Percentiles rank a stretch among this genome's conserved stretches.
Evolutionary conservation across 2,888 invertebrate genomes (phyloP).

Genomic region (Periphyllus acericola): DNA sequence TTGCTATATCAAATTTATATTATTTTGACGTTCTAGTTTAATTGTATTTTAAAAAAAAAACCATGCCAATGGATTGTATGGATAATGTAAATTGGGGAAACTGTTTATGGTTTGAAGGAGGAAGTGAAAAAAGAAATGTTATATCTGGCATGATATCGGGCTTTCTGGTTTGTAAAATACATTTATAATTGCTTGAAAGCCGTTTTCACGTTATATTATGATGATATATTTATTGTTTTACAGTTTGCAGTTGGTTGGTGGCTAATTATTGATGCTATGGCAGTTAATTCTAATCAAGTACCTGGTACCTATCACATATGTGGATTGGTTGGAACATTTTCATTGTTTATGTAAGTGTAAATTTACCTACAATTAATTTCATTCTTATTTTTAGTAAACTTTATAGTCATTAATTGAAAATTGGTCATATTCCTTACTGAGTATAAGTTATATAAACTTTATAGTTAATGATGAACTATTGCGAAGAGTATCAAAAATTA

Average conservation of each 20-base stretch:
- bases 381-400: neutral
- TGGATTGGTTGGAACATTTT: constrained; percentile 93
- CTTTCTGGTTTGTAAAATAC: constrained; percentile 76
- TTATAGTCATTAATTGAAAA: neutral
- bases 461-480: no score
- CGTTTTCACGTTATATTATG: neutral
- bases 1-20: neutral
- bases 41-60: neutral
- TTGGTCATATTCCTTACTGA: no score
- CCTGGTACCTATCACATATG: constrained; percentile 87
- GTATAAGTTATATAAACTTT: no score
- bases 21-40: neutral
- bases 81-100: constrained; percentile 80
- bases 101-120: constrained; percentile 83
- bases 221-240: constrained; percentile 29
- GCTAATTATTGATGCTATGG: constrained; percentile 95
- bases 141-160: constrained; percentile 87
- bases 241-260: constrained; percentile 98
- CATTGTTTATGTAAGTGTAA: constrained; percentile 84
- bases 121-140: constrained; percentile 86
- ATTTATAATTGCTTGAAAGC: neutral
- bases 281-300: constrained; percentile 79
- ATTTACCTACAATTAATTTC: neutral
- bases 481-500: no score
- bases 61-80: constrained; percentile 69